Percentiles rank a stretch among this genome's conserved stretches.
These are phyloP conservation scores for Heliornis fulica DNA, from an alignment of 2,113 vertebrate species.

Conservation along the genomic window DNA sequence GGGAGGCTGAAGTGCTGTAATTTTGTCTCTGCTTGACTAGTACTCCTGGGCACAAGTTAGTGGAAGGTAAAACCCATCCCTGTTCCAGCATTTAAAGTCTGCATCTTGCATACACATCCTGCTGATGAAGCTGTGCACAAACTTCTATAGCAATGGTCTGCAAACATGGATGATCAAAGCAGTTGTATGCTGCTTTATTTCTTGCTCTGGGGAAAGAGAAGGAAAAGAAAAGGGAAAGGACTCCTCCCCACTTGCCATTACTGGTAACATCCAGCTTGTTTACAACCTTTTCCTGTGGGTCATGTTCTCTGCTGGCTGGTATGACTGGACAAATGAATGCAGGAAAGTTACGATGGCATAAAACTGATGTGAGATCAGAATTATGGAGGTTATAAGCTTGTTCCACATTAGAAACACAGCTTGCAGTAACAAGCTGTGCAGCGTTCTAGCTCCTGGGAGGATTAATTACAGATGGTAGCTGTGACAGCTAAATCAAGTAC, in stretches of 20 bases:
- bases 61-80: neutral
- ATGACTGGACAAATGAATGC: neutral
- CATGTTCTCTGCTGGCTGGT: neutral
- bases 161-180: neutral
- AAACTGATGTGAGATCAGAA: neutral
- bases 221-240: neutral
- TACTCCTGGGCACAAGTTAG: neutral
- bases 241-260: accelerated
- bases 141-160: neutral
- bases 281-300: neutral
- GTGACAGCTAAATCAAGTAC: constrained; percentile 39
- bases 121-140: neutral
- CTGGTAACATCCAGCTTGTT: neutral
- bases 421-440: neutral
- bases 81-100: neutral
- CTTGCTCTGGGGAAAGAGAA: neutral
- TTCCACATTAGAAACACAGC: neutral
- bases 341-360: neutral
- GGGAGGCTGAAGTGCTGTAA: neutral
- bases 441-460: neutral
- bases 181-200: neutral
- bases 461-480: constrained; percentile 47
- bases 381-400: neutral
- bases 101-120: accelerated
- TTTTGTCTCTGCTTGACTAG: neutral